Base-by-base conservation (phyloP, 2,888 invertebrate genomes). In the Timandra comae region DNA sequence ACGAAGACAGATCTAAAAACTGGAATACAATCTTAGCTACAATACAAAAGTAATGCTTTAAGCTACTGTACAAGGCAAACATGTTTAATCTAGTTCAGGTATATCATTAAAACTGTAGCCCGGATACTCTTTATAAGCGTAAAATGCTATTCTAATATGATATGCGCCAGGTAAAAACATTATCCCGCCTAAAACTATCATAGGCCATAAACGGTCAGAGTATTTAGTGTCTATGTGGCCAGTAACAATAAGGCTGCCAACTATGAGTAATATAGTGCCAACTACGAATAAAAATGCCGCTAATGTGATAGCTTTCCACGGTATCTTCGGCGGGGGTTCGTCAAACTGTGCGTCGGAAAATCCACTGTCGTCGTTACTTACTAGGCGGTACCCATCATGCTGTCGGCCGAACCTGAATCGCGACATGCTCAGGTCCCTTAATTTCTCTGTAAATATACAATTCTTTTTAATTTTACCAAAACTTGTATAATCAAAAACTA, bases 121-220 rank as follows among this genome's bases (percentile, higher is more conserved):
- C 30, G 92, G 91, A 60, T 93, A 92, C 61, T 93, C 90, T 52
- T 91, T 91, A 70, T 91, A 95, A 0, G 96, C 96, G 75, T 92
- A 93, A 65, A 93, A 91, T 19, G 96, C 94, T 62, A 97, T 93
- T 52, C 95, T 89, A 28, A 95, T 91, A 67, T 97, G 96, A 75
- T 97, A 97, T 30, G 93, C 93, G 23, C 96, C 97, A 0, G 97
- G 97, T 48, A 97, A 91, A 63, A 97, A 96, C 94, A 96, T 95
- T 22, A 97, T 86, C 11, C 89, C 85, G 19, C 97, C 97, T 58
- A 97, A 82, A 49, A 96, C 91, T 43, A 96, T 90, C 73, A 97
- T 88, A 1, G 96, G 96, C 94, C 95, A 96, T 68, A 94, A 91
- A 41, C 96, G 88, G 71, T 96, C 96, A 2, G 91, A 89, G 75